phyloP scores from a whole-genome alignment of 2,888 invertebrate species.

The Abrostola triplasia region DNA sequence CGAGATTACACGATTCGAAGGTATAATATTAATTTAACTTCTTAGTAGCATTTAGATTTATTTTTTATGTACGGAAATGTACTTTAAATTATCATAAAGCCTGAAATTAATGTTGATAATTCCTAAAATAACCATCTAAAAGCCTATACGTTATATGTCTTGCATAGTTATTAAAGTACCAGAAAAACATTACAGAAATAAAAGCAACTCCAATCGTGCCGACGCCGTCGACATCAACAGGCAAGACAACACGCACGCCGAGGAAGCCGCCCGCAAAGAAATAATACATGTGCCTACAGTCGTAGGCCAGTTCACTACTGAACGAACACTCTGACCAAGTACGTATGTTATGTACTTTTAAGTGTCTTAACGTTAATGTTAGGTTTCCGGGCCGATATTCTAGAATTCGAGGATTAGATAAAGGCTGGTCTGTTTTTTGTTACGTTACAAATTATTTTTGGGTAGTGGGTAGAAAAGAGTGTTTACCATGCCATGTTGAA shows the following conservation, averaged over 20 bases:
- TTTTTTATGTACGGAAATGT: too few relatives aligned
- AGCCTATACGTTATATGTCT: background rate
- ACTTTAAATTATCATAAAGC: too few relatives aligned
- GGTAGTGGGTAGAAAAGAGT: conserved; percentile 16
- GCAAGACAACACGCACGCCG: conserved; percentile 82
- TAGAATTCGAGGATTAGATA: conserved; percentile 38
- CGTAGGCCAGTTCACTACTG: conserved; percentile 41
- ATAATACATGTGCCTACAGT: conserved; percentile 68
- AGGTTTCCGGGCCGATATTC: conserved; percentile 43
- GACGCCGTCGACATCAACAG: conserved; percentile 83
- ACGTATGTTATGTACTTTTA: conserved; percentile 53
- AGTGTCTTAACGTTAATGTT: conserved; percentile 60
- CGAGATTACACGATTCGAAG: too few relatives aligned
- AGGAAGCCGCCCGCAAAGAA: conserved; percentile 82
- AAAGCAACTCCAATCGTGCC: conserved; percentile 78
- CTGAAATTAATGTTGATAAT: too few relatives aligned
- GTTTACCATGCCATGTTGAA: background rate
- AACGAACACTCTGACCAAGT: conserved; percentile 57
- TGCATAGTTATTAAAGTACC: background rate
- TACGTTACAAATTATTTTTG: conserved; percentile 26
- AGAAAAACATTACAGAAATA: conserved; percentile 62
- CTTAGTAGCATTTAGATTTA: too few relatives aligned
- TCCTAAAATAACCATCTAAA: too few relatives aligned
- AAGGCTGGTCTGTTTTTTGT: conserved; percentile 39
- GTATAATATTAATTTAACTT: too few relatives aligned